These are phyloP conservation scores for Leptopterna dolabrata DNA, from an alignment of 2,888 invertebrate species.

Conservation along the genomic window DNA sequence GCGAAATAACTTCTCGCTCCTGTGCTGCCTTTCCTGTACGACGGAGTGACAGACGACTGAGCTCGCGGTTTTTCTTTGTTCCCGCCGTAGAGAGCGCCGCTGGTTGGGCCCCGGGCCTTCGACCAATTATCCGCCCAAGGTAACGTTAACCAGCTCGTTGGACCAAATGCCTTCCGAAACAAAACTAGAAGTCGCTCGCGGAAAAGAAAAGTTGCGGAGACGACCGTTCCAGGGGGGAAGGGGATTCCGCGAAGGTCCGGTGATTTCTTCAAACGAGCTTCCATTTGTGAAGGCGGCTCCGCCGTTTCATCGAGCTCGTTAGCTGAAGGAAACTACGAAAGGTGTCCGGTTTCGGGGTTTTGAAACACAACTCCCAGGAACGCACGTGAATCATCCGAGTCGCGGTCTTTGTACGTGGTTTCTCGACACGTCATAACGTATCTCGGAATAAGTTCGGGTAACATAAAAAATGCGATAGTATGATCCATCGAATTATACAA, in stretches of 20 bases:
- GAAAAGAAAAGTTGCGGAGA: background rate
- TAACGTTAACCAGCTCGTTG: background rate
- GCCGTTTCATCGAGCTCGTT: conserved; percentile 19
- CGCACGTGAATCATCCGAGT: background rate
- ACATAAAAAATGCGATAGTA: no score
- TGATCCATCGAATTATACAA: no score
- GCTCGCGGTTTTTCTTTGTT: background rate
- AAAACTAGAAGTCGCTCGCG: background rate
- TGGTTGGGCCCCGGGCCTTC: background rate
- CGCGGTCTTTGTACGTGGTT: background rate
- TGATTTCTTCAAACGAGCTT: background rate
- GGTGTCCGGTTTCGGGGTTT: conserved; percentile 20
- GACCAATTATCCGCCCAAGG: conserved; percentile 1
- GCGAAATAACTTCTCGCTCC: no score
- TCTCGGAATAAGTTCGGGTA: no score
- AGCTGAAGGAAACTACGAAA: background rate
- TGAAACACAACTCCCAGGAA: background rate
- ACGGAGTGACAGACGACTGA: background rate
- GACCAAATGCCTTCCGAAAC: background rate
- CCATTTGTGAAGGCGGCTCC: background rate
- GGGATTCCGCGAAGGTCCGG: background rate
- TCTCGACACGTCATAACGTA: background rate
- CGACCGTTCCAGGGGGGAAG: background rate
- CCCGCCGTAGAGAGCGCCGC: background rate
- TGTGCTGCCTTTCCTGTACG: no score